Evolutionary conservation across 2,888 invertebrate species (phyloP).

Genomic region (Netelia fuscicornis): DNA sequence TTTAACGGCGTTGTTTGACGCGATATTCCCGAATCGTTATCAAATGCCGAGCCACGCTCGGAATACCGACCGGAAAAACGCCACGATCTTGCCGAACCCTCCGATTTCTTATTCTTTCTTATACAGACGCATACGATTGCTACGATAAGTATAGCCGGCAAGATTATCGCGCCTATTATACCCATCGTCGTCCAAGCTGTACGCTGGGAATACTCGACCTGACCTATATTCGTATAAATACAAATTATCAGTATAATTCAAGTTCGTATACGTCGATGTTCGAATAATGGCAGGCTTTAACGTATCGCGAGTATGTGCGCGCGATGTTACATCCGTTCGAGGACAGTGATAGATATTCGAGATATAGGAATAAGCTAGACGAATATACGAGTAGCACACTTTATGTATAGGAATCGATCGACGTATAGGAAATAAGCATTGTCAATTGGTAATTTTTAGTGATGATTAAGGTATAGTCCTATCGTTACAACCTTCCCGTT

Average conservation of each 20-base stretch:
- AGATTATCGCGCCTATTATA: conserved; percentile 90
- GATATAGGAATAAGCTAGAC: too few species aligned
- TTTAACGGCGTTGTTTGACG: conserved; percentile 73
- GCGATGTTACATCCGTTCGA: too few species aligned
- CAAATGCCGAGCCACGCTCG: conserved; percentile 74
- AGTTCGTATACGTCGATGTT: neutral
- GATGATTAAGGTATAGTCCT: too few species aligned
- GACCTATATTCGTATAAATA: conserved; percentile 79
- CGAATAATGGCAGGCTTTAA: neutral
- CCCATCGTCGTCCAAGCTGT: conserved; percentile 91
- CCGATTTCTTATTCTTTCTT: conserved; percentile 72
- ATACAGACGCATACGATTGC: conserved; percentile 74
- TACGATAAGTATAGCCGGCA: conserved; percentile 85
- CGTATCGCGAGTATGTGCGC: too few species aligned
- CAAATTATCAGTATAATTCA: neutral
- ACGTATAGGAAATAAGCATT: too few species aligned
- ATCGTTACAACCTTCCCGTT: too few species aligned
- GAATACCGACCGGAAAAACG: conserved; percentile 81
- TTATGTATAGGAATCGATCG: too few species aligned
- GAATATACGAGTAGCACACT: too few species aligned
- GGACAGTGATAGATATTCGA: too few species aligned
- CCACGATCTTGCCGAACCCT: conserved; percentile 79
- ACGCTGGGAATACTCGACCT: conserved; percentile 88
- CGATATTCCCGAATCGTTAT: conserved; percentile 74
- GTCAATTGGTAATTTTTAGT: too few species aligned